These are phyloP conservation scores for Rhinella marina DNA, from an alignment of 2,797 vertebrate species.

Conservation along the genomic window DNA sequence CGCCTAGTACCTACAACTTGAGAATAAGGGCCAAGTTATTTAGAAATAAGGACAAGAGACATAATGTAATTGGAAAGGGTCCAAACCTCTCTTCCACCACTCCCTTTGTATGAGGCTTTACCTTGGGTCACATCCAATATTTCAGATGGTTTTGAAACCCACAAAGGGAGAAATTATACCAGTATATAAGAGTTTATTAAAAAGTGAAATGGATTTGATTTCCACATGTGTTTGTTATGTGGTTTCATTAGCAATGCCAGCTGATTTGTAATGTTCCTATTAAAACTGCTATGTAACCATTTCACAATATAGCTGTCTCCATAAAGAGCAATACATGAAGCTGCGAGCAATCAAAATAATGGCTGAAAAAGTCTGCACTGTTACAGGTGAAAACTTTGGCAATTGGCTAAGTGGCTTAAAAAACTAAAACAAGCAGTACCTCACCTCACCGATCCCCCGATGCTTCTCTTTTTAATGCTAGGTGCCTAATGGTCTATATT, in stretches of 20 bases:
- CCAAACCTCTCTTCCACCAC: not conserved
- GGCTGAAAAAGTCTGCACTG: not conserved
- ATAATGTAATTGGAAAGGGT: not conserved
- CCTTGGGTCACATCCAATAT: not conserved
- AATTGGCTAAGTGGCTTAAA: too few relatives aligned
- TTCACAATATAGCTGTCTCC: not conserved
- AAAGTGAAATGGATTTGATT: not conserved
- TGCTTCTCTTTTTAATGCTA: too few relatives aligned
- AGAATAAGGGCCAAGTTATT: too few relatives aligned
- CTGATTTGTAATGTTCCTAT: not conserved
- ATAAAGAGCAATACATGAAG: not conserved
- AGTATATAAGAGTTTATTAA: not conserved
- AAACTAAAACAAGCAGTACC: too few relatives aligned
- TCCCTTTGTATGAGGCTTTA: not conserved
- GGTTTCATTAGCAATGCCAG: not conserved
- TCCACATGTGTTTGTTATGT: not conserved
- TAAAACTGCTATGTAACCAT: not conserved
- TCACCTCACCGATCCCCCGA: too few relatives aligned
- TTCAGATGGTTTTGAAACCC: not conserved
- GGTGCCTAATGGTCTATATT: too few relatives aligned
- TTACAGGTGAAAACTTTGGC: too few relatives aligned
- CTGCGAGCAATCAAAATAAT: not conserved
- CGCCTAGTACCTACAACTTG: not conserved
- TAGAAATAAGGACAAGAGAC: not conserved
- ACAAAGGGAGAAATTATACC: not conserved